These are phyloP conservation scores for Chrysodeixis includens DNA, from an alignment of 2,888 invertebrate genomes.

Conservation along the genomic window DNA sequence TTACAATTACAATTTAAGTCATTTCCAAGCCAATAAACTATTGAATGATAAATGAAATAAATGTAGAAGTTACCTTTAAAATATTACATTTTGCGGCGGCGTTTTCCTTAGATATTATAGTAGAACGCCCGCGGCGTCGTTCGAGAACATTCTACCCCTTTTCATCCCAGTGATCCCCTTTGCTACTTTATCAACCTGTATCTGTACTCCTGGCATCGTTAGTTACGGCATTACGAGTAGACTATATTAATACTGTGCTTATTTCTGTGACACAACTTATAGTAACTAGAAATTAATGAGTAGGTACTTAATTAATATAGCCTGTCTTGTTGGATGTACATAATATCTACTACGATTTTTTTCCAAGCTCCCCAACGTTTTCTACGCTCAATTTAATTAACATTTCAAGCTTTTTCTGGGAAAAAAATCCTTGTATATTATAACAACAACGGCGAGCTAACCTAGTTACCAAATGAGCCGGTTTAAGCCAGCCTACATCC, in stretches of 20 bases:
- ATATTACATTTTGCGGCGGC: conserved; percentile 21
- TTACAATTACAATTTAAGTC: conserved; percentile 15
- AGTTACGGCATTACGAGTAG: not conserved
- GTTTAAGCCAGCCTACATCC: conserved; percentile 16
- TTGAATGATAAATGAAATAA: not conserved
- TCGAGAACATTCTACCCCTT: conserved; percentile 50
- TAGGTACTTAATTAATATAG: not conserved
- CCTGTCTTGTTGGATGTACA: not conserved
- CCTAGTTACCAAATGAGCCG: conserved; percentile 15
- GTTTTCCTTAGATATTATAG: conserved; percentile 33
- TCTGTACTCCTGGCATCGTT: conserved; percentile 5
- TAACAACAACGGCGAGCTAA: not conserved
- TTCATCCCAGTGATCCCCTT: conserved; percentile 52
- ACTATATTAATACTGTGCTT: not conserved
- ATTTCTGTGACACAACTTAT: not conserved
- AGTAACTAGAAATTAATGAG: not conserved
- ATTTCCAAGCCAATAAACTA: conserved; percentile 16
- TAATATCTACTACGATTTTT: not conserved
- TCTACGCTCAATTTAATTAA: not conserved
- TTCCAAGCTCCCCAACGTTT: not conserved
- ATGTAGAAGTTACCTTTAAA: conserved; percentile 19
- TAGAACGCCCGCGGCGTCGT: conserved; percentile 21
- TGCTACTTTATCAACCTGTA: conserved; percentile 50
- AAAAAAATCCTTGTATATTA: not conserved
- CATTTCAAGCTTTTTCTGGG: not conserved